Base-by-base conservation (phyloP, 2,113 vertebrate species). In the Rhombomys opimus region DNA sequence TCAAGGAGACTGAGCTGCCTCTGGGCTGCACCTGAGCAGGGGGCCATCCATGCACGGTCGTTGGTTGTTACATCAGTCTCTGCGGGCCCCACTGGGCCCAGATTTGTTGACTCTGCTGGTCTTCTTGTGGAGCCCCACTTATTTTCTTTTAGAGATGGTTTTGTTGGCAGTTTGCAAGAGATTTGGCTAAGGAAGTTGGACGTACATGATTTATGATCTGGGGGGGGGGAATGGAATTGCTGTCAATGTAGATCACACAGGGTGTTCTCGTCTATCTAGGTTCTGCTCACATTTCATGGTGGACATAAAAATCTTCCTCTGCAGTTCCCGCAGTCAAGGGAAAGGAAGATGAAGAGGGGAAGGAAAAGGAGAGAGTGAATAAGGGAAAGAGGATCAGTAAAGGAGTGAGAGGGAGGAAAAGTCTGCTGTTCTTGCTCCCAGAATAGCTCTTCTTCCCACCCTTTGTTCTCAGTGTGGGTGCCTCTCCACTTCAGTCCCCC, bases 381-480 rank as follows among this genome's bases (percentile, higher is more conserved):
- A 32, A 22, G 22, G 25, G 7, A 32, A 12, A 30, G 30, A 76
- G 1, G 14, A n/a, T 6, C 4, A n/a, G 7, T 18, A 27, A 30
- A 5, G 1, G 17, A 65, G 25, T 14, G 15, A 27, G 38, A 63
- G n/a, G 12, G n/a, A 50, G 14, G 14, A 61, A 7, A 9, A 78
- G 11, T 35, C 27, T 4, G 6, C 52, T 23, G 12, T 18, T 57
- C 18, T 20, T 17, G 25, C 50, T 14, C 57, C n/a, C 20, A 67
- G 84, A 50, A 50, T n/a, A 38, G 32, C 32, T 86, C 15, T 76
- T 32, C 30, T 50, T 10, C 0, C 67, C n/a, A 17, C 52, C 25
- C 38, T 75, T 14, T 65, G 9, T 52, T 38, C 38, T 14, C 13
- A 1, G 5, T 35, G 3, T 54, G 50, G 25, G 0, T 7, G 0